phyloP scores from a whole-genome alignment of 2,888 invertebrate species.

The Pyrgus malvae region DNA sequence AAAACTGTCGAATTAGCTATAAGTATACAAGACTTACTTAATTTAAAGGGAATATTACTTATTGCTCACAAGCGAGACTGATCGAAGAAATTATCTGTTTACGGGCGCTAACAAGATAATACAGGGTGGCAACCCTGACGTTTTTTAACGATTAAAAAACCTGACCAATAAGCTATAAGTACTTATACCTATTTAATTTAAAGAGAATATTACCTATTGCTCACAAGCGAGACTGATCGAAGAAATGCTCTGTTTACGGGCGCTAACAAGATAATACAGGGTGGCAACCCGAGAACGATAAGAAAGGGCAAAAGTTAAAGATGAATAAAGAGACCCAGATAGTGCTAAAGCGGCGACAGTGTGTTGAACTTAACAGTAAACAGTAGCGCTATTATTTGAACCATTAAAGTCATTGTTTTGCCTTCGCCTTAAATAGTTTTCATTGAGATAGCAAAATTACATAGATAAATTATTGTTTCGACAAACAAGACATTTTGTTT shows the following conservation, averaged over 20 bases:
- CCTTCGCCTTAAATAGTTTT: conserved; percentile 37
- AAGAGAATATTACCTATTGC: neutral
- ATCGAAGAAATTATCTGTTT: conserved; percentile 53
- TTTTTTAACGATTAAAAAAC: too few species aligned
- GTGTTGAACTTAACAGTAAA: conserved; percentile 71
- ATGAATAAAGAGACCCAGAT: conserved; percentile 59
- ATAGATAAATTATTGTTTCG: conserved; percentile 16
- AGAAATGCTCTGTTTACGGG: conserved; percentile 56
- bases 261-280: conserved; percentile 61
- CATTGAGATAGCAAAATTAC: conserved; percentile 1
- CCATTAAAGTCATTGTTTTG: conserved; percentile 39
- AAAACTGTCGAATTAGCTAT: too few species aligned
- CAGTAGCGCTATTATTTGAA: conserved; percentile 46
- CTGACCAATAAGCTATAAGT: too few species aligned
- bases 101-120: conserved; percentile 59
- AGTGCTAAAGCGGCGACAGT: conserved; percentile 59
- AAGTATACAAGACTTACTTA: too few species aligned
- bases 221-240: conserved; percentile 24
- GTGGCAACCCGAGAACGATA: conserved; percentile 70
- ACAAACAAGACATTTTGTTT: conserved; percentile 10
- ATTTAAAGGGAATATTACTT: neutral
- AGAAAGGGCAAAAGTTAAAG: conserved; percentile 67
- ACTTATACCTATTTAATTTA: too few species aligned
- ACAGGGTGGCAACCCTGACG: conserved; percentile 69
- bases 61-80: neutral